These are phyloP conservation scores for Coracopsis vasa DNA, from an alignment of 2,113 vertebrate genomes.

Conservation along the genomic window DNA sequence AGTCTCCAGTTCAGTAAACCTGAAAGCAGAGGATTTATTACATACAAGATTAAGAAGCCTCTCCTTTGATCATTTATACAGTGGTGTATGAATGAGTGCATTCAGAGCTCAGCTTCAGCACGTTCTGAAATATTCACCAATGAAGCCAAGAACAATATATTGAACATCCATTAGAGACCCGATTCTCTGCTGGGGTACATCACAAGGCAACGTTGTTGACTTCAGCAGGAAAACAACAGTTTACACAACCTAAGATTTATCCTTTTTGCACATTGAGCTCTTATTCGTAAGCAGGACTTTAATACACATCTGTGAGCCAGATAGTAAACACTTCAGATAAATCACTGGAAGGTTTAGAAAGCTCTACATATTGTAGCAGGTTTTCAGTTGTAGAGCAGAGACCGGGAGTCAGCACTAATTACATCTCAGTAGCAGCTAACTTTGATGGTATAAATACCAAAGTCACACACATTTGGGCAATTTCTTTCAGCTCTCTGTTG, in stretches of 20 bases:
- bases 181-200: not conserved
- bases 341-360: not conserved
- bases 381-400: not conserved
- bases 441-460: not conserved
- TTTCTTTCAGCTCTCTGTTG: not conserved
- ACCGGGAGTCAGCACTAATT: not conserved
- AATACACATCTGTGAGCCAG: not conserved
- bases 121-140: constrained; percentile 9
- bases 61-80: constrained; percentile 41
- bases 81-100: constrained; percentile 16
- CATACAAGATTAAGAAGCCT: constrained; percentile 17
- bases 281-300: not conserved
- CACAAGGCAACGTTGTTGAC: not conserved
- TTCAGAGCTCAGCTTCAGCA: constrained; percentile 23
- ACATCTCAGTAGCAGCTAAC: not conserved
- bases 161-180: not conserved
- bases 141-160: constrained; percentile 28
- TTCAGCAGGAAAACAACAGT: constrained; percentile 15
- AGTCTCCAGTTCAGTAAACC: constrained; percentile 78
- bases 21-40: constrained; percentile 56
- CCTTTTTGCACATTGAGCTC: not conserved
- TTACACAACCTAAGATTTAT: constrained; percentile 1
- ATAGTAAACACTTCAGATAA: constrained; percentile 8
- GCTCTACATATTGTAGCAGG: not conserved
- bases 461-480: not conserved